Conservation (phyloP, 2,888 invertebrate species). For the Lottia gigantea region DNA sequence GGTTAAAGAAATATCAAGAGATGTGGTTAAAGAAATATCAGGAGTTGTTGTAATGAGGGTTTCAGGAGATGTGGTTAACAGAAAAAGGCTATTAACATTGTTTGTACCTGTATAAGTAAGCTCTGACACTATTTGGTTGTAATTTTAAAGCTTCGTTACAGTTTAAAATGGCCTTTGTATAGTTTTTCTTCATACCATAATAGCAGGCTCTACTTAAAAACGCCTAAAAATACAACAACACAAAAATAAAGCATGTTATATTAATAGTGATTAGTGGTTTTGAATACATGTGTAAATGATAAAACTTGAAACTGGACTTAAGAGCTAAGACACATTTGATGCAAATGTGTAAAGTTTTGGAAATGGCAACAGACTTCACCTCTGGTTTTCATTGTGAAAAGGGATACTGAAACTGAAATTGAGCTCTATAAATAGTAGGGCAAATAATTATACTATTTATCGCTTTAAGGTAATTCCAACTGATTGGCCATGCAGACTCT, state of each 20-base stretch:
- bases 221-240: conserved; percentile 44
- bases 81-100: not conserved
- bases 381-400: not conserved
- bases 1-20: too few relatives aligned
- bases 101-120: conserved; percentile 66
- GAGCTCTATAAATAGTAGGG: not conserved
- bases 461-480: not conserved
- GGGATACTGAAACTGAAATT: not conserved
- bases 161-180: conserved; percentile 68
- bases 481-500: too few relatives aligned
- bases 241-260: not conserved
- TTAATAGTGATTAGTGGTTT: too few relatives aligned
- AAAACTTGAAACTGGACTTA: too few relatives aligned
- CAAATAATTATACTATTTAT: not conserved
- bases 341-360: too few relatives aligned
- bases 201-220: conserved; percentile 67
- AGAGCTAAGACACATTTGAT: too few relatives aligned
- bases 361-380: too few relatives aligned
- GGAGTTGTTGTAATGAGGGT: too few relatives aligned
- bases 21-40: too few relatives aligned
- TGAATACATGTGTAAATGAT: too few relatives aligned
- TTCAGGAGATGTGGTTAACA: too few relatives aligned
- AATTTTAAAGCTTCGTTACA: conserved; percentile 68
- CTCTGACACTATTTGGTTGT: conserved; percentile 65
- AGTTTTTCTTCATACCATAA: conserved; percentile 63